Base-by-base conservation (phyloP, 2,888 invertebrate species). In the Trimorus sp. region DNA sequence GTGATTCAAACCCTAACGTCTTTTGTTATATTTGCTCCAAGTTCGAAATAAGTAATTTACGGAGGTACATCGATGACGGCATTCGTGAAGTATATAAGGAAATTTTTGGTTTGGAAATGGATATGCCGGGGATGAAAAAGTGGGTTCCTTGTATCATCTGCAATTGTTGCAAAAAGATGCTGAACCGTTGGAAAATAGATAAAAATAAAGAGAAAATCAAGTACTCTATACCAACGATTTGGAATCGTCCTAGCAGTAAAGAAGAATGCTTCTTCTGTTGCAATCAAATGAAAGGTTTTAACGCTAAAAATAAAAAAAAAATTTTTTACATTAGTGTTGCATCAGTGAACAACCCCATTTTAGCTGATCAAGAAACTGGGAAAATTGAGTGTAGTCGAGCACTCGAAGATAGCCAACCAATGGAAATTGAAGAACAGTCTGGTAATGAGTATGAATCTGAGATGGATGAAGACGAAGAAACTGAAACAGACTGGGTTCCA, bases 221-320 rank as follows among this genome's bases (percentile, higher is more conserved):
- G 15, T 40, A 42, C 59, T 11, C 40, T 59, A n/a, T 38, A 58
- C 56, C 62, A 62, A 53, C 38, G 45, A 59, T 45, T 59, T 59
- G 42, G 40, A 59, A 37, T 42, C 38, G n/a, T 59, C 59, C 42
- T 42, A 7, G 26, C 14, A 62, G 42, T 42, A 16, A 59, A 51
- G 53, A 54, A 51, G 68, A 69, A 38, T 69, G 76, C 37, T 76
- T 38, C 38, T 54, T 15, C 51, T 69, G 62, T 77, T 69, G 16
- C 26, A 69, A 77, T 49, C 38, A 77, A 54, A 69, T 63, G 5
- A 45, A 69, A 49, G 69, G 62, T 48, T 60, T 40, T 4, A 42
- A 42, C 15, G 37, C 37, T 60, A 42, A 60, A 38, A 60, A 16
- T 16, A 42, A 60, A 38, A 42, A 60, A 4, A 42, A 42, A 60